These are phyloP conservation scores for Eptatretus burgeri DNA, from an alignment of 2,113 vertebrate genomes.

Conservation along the genomic window DNA sequence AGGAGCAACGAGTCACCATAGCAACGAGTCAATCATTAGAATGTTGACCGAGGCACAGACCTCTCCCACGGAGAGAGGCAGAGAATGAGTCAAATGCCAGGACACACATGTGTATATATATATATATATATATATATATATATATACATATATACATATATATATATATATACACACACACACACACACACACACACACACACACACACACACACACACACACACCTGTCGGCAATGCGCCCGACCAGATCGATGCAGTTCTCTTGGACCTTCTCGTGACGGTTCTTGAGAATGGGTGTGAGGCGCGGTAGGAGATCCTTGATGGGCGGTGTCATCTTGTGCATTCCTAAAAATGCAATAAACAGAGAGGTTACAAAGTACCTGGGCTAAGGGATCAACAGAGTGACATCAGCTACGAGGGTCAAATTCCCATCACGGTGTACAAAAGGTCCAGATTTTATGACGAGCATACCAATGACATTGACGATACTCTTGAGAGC, in stretches of 20 bases:
- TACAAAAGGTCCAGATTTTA: neutral
- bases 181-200: too few relatives aligned
- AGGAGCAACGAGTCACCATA: constrained; percentile 4
- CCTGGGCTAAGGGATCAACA: constrained; percentile 5
- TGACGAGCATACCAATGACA: constrained; percentile 43
- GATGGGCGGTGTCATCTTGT: constrained; percentile 97
- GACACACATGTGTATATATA: too few relatives aligned
- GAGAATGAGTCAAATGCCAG: too few relatives aligned
- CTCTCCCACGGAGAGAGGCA: neutral
- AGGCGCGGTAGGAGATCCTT: constrained; percentile 81
- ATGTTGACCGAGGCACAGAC: neutral
- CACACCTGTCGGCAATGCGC: constrained; percentile 73
- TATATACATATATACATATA: too few relatives aligned
- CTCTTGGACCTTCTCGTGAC: constrained; percentile 94
- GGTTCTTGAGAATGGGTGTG: constrained; percentile 91
- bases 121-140: too few relatives aligned
- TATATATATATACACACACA: too few relatives aligned
- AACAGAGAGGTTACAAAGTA: constrained; percentile 9
- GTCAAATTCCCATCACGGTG: too few relatives aligned
- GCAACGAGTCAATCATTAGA: neutral
- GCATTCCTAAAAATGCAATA: constrained; percentile 34
- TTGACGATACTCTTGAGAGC: constrained; percentile 94
- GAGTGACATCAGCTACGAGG: constrained; percentile 12
- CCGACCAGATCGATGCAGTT: constrained; percentile 96
- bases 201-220: too few relatives aligned